Evolutionary conservation across 1,140 invertebrate species (phyloP).

Genomic region (Ganaspis sp.): DNA sequence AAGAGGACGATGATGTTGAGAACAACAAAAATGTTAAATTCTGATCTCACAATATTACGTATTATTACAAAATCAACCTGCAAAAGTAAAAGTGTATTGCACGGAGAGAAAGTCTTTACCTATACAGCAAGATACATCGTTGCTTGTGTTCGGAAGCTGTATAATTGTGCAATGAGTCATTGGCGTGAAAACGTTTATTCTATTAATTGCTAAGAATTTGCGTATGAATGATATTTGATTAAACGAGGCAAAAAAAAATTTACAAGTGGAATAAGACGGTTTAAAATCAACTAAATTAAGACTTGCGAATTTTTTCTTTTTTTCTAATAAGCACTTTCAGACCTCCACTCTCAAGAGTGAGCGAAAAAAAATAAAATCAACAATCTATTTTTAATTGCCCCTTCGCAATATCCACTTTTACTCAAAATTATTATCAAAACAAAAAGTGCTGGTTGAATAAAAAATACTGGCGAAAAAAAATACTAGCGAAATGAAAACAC

Average conservation of each 20-base stretch:
- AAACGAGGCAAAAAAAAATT: not conserved
- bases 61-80: constrained; percentile 25
- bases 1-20: not conserved
- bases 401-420: too few species aligned
- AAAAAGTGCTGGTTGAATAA: too few species aligned
- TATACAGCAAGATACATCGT: constrained; percentile 14
- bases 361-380: too few species aligned
- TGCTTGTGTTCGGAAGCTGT: constrained; percentile 15
- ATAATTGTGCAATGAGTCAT: constrained; percentile 25
- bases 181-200: constrained; percentile 24
- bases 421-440: too few species aligned
- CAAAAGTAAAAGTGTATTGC: constrained; percentile 20
- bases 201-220: constrained; percentile 10
- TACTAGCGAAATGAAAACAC: too few species aligned
- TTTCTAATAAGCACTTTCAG: not conserved
- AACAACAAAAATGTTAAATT: not conserved
- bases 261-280: not conserved
- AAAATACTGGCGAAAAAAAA: too few species aligned
- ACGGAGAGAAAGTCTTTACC: constrained; percentile 19
- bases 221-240: constrained; percentile 19
- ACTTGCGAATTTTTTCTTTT: not conserved
- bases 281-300: not conserved
- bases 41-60: constrained; percentile 25
- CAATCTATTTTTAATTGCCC: too few species aligned
- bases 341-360: too few species aligned